Evolutionary conservation across 2,113 vertebrate genomes (phyloP), one percentile per base, ranked within the genome.

Genomic region (Gavialis gangeticus): DNA sequence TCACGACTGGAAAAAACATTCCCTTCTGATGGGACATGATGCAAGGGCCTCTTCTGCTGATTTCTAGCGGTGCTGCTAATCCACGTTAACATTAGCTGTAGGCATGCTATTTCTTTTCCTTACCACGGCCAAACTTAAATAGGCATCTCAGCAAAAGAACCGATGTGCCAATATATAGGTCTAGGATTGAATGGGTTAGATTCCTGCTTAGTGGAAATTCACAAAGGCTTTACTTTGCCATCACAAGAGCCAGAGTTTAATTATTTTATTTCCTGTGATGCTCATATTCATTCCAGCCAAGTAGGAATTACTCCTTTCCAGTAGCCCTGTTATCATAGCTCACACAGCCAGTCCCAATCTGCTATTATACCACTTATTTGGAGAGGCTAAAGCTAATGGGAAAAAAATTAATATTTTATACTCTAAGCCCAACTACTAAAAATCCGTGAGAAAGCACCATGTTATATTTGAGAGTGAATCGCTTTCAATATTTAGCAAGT

Each of bases 381-480:
- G 37, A 90, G 16, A 93, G 25, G 15, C n/a, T 80, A 93, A 84
- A 7, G 63, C 22, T 27, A 89, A 90, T 3, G 9, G 59, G 17
- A 91, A 67, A 8, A 87, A 92, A 94, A 64, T 55, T 16, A 82
- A 34, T 82, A 56, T 89, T 92, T 96, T 87, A 60, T 75, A 75
- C 90, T 22, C 90, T 10, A 84, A 88, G 37, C 27, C 21, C 15
- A 27, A 34, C 4, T 27, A 85, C 30, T 83, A 94, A 93, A 83
- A 77, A 67, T 71, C 84, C 82, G 55, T 82, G 13, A 28, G 17
- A 89, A 84, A 87, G 54, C 69, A 87, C 22, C 14, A 67, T 18
- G 17, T 75, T 80, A 64, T 10, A 76, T 76, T 64, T 28, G 54
- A 28, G 25, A 46, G 5, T 3, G 9, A 56, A 90, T 56, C 83